Evolutionary conservation across 53 echinoderm and acorn worm genomes (phyloP), one percentile per base, ranked within the genome.

Genomic region (Echinarachnius parma): DNA sequence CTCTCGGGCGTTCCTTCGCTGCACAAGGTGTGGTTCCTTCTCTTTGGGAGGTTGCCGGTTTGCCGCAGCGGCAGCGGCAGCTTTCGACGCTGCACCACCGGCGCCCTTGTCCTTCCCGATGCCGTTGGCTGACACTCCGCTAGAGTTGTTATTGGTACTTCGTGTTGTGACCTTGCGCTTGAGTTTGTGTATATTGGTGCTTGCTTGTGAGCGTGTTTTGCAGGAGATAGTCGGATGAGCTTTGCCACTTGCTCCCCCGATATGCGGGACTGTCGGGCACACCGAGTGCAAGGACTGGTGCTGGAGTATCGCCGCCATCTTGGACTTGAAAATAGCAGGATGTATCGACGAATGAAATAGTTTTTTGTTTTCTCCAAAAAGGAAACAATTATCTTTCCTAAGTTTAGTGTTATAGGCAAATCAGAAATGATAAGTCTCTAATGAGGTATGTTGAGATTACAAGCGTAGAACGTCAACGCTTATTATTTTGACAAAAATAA

Each of bases 1-100:
- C 58, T 96, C 96, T n/a, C 96, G 82, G 31, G 96, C 96, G 75
- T 96, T 96, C 34, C 96, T 78, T 35, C 96, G 49, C 70, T 81
- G 81, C 1, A 96, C 96, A 34, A 96, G 82, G 63, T 96, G 96
- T 2, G 96, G 96, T 48, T 96, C 96, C 54, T 96, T 96, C 63
- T 96, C 96, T 53, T 96, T 96, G 48, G 86, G 83, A 31, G 76
- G 66, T 33, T 56, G 59, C 10, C 81, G 75, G 9, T 53, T 22
- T 9, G 69, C 34, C 16, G 67, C 21, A 7, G 34, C 20, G 10
- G 46, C 34, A 28, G 29, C 46, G 14, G 32, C 30, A 31, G 42
- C 77, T 34, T 48, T 61, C 23, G 47, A 52, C 9, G 46, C 66
- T 27, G 34, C 34, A 24, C 82, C 36, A 3, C 75, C 62, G 2